phyloP scores from a whole-genome alignment of 2,113 vertebrate genomes.

The Gobio gobio region DNA sequence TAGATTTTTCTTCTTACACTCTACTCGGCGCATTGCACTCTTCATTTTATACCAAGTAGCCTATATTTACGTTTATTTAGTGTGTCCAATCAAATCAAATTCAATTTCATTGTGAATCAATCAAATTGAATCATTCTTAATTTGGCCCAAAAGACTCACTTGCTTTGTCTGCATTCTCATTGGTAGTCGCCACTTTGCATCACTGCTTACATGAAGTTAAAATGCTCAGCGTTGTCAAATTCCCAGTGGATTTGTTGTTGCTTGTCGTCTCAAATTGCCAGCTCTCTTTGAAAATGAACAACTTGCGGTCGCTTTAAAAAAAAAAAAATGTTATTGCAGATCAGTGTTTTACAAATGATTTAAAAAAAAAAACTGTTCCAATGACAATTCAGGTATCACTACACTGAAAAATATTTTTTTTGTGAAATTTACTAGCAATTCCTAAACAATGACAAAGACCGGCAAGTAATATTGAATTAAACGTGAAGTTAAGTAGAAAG shows the following conservation, averaged over 20 bases:
- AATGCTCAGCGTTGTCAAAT: background rate
- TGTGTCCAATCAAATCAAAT: background rate
- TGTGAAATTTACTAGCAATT: background rate
- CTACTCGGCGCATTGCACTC: too few species aligned
- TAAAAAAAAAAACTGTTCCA: too few species aligned
- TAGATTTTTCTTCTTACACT: too few species aligned
- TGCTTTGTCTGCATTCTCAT: background rate
- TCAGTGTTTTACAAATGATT: background rate
- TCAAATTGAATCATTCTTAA: background rate
- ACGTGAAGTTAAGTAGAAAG: background rate
- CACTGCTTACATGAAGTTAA: background rate
- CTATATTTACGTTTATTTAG: too few species aligned
- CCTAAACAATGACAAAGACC: background rate
- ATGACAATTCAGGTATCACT: too few species aligned
- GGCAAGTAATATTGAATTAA: background rate
- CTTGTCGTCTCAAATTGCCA: background rate
- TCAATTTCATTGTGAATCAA: background rate
- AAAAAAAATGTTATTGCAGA: too few species aligned
- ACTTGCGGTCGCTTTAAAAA: background rate
- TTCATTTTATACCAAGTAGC: too few species aligned
- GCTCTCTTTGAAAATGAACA: background rate
- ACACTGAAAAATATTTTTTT: too few species aligned
- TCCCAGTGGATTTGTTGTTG: background rate
- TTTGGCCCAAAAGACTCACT: background rate
- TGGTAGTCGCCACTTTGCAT: background rate